Evolutionary conservation across 2,888 invertebrate species (phyloP), one percentile per base, ranked within the genome.

Genomic region (Drosophila infuscata): DNA sequence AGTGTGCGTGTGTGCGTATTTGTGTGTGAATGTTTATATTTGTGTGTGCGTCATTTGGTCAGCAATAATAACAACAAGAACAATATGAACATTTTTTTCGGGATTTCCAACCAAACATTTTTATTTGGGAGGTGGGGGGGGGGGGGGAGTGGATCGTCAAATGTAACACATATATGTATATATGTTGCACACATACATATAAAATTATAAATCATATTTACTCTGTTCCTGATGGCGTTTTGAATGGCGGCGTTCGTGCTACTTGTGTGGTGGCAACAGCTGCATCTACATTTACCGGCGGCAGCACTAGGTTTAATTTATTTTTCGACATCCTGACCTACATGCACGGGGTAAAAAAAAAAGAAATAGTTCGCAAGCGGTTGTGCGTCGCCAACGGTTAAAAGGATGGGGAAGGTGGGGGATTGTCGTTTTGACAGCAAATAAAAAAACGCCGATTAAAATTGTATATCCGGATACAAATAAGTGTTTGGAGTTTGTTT

Each of bases 241-340:
- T 93, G 66, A 93, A 94, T 46, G 93, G 92, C 53, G 94, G 93
- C 49, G 94, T 92, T 43, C 94, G 94, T 60, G 92, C 91, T 81
- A 94, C 94, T 74, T 94, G 94, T 75, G 94, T 93, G 52, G 94
- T 94, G 67, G 94, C 94, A 68, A 94, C 94, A 77, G 94, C 94
- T 70, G 94, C 94, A 93, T 97, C 97, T 83, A 97, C 96, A 81
- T 97, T 96, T 93, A 97, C 97, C 91, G 98, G 97, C 90, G 98
- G 98, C 92, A 98, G 94, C 92, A 97, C 98, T 93, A 98, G 94
- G 93, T 98, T 98, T 91, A 98, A 94, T 94, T 97, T 98, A 93
- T 98, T 98, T 94, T 98, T 98, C 89, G 97, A 97, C 97, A 97
- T 97, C 52, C 79, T 76, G 58, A 30, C 33, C 74, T 59, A 61